phyloP scores from a whole-genome alignment of 2,113 vertebrate genomes.

The Grammomys dolichurus region DNA sequence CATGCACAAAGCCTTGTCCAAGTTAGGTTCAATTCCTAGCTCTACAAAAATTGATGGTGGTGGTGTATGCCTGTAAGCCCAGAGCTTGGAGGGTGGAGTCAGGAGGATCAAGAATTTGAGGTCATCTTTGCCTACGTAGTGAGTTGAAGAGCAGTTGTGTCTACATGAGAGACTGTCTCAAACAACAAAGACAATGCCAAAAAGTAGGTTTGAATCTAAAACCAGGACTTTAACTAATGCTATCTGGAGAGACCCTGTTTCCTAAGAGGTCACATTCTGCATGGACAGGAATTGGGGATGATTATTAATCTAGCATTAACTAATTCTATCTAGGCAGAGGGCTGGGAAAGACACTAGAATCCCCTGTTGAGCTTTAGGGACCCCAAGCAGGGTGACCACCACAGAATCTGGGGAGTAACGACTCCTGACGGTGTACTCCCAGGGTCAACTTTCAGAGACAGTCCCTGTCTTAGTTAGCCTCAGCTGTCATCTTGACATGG shows the following conservation, averaged over 20 bases:
- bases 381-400: neutral
- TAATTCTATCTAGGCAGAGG: neutral
- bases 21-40: neutral
- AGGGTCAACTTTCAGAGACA: too few relatives aligned
- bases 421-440: neutral
- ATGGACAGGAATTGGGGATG: too few relatives aligned
- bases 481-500: neutral
- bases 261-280: neutral
- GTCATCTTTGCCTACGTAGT: neutral
- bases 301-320: rapidly evolving
- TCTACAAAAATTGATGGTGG: neutral
- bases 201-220: neutral
- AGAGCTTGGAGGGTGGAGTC: neutral
- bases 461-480: neutral
- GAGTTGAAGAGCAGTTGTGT: neutral
- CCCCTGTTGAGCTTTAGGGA: too few relatives aligned
- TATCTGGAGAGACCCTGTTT: neutral
- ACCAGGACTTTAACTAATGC: neutral
- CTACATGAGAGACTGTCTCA: neutral
- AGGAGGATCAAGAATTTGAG: neutral
- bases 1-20: neutral
- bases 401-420: neutral
- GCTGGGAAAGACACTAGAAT: neutral
- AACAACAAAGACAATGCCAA: neutral
- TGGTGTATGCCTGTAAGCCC: neutral